Evolutionary conservation across 2,888 invertebrate species (phyloP).

Genomic region (Macrosiphum euphorbiae): DNA sequence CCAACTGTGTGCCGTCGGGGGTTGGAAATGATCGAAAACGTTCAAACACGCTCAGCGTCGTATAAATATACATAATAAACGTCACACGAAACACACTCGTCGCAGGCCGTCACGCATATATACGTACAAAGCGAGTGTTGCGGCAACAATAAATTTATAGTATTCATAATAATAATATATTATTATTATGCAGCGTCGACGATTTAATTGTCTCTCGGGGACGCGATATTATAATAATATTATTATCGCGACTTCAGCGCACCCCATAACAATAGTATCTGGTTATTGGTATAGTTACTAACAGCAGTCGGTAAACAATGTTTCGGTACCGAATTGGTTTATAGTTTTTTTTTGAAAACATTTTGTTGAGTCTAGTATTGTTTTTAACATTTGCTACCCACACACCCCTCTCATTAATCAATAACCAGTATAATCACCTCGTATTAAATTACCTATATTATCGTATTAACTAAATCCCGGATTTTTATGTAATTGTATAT

Average conservation of each 20-base stretch:
- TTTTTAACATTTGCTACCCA: background rate
- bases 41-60: background rate
- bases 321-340: background rate
- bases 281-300: background rate
- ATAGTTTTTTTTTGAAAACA: background rate
- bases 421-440: background rate
- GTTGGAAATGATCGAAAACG: background rate
- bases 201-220: background rate
- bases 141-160: background rate
- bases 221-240: background rate
- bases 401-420: too few relatives aligned
- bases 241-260: background rate
- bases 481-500: background rate
- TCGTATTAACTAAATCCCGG: background rate
- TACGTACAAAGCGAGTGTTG: background rate
- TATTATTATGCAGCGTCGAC: background rate
- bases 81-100: slow-evolving; percentile 1
- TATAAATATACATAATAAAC: background rate
- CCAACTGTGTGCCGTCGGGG: background rate
- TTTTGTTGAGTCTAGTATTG: background rate
- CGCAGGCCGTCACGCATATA: background rate
- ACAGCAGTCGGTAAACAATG: background rate
- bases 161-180: background rate
- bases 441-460: background rate
- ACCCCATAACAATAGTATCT: background rate